Evolutionary conservation across 2,888 invertebrate genomes (phyloP).

Genomic region (Pharmacophagus antenor): DNA sequence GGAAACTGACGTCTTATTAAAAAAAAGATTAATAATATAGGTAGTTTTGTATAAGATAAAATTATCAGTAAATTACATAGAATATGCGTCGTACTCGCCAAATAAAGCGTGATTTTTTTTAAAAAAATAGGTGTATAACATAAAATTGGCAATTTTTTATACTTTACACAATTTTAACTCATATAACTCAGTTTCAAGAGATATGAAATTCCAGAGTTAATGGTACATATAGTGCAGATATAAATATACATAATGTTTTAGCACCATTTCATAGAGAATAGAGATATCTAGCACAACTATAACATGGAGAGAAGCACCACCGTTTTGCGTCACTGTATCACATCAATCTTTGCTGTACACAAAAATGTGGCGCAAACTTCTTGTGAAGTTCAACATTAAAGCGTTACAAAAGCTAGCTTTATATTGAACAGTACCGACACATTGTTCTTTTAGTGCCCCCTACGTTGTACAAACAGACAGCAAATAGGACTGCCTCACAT

Average conservation of each 20-base stretch:
- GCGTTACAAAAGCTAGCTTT: conserved; percentile 9
- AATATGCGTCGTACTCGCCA: no score
- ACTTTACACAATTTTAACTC: neutral
- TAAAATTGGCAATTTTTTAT: no score
- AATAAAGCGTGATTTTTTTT: no score
- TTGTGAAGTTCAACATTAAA: conserved; percentile 3
- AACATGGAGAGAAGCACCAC: conserved; percentile 16
- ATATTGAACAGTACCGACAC: neutral
- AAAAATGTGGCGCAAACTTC: conserved; percentile 16
- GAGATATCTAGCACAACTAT: conserved; percentile 21
- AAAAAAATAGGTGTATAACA: no score
- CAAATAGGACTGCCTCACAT: neutral
- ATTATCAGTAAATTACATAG: neutral
- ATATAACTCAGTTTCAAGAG: neutral
- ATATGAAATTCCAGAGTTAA: neutral
- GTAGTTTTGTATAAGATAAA: neutral
- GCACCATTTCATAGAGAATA: conserved; percentile 22
- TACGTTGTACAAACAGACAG: neutral
- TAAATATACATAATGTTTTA: conserved; percentile 14
- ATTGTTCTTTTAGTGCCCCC: conserved; percentile 6
- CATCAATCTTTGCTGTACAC: neutral
- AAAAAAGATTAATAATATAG: neutral
- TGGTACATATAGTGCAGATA: neutral
- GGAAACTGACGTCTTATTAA: neutral
- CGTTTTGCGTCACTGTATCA: conserved; percentile 3